Evolutionary conservation across 2,797 vertebrate genomes (phyloP), one percentile per base, ranked within the genome.

Genomic region (Notoglanidium macrostoma): DNA sequence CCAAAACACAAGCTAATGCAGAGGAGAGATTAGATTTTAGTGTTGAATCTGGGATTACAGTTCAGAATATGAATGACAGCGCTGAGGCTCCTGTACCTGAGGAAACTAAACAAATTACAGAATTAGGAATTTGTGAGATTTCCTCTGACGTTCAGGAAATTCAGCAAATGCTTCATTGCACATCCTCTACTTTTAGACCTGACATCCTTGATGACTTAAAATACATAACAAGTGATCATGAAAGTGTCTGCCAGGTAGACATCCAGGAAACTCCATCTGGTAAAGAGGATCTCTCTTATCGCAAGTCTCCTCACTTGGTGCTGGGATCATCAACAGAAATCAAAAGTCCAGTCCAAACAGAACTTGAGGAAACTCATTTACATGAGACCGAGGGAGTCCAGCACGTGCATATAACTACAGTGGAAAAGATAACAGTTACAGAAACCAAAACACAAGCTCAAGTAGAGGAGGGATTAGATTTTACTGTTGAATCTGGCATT

Each of bases 161-260:
- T 26, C 49, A 55, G 51, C 12, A 80, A 44, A 44, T 81, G 23
- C 21, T 44, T 49, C 5, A 21, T 49, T 65, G 61, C 15, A 82
- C 80, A 49, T 61, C 2, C 14, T 68, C 63, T 54, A 68, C 49
- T 54, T 73, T 12, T 10, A 26, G 9, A 49, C 23, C 21, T 84
- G 32, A 59, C 23, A 6, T 67, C 8, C 2, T 19, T 29, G 21
- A 73, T 84, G 63, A 72, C 15, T 11, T 80, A 8, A 55, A 80
- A 12, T 26, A 26, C 6, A 0, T 26, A 80, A 80, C 21, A 23
- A 8, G 55, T 23, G 29, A 46, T 54, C 63, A 19, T 70, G 61
- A 70, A 61, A 44, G 35, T 83, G 9, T 19, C 46, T 83, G 10
- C 46, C 63, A 68, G 63, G 46, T 32, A 83, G 63, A 83, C 63